Evolutionary conservation across 2,888 invertebrate genomes (phyloP).

Genomic region (Aporophyla nigra): DNA sequence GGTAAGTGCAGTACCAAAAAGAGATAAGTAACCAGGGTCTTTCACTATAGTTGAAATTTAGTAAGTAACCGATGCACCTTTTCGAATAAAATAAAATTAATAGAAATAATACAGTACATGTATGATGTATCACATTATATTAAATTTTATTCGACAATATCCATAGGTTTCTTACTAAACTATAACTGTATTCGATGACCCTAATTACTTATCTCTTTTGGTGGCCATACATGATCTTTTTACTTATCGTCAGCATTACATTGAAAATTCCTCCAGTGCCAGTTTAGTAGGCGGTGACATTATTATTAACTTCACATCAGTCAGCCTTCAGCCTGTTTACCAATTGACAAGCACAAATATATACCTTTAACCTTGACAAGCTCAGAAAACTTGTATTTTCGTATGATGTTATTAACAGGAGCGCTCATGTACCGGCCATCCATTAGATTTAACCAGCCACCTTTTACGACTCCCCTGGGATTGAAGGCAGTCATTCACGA

Average conservation of each 20-base stretch:
- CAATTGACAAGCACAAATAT: not conserved
- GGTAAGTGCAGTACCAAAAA: not conserved
- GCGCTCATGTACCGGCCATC: not conserved
- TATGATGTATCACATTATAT: too few relatives aligned
- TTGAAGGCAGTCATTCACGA: constrained; percentile 1
- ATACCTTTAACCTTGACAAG: not conserved
- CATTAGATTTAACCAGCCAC: constrained; percentile 9
- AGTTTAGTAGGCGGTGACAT: too few relatives aligned
- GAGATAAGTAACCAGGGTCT: too few relatives aligned
- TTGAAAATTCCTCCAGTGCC: not conserved
- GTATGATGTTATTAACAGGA: not conserved
- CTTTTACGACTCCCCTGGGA: constrained; percentile 15
- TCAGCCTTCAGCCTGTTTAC: not conserved
- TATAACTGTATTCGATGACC: too few relatives aligned
- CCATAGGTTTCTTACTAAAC: too few relatives aligned
- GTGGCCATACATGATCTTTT: not conserved
- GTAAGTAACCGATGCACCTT: too few relatives aligned
- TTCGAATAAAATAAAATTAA: too few relatives aligned
- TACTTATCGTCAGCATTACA: not conserved
- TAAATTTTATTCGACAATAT: too few relatives aligned
- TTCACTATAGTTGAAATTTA: too few relatives aligned
- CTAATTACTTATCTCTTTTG: not conserved
- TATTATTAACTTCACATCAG: not conserved
- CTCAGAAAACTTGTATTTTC: not conserved
- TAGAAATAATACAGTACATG: too few relatives aligned